Percentiles rank a stretch among this genome's conserved stretches.
Evolutionary conservation across 2,113 vertebrate genomes (phyloP).

Genomic region (Leuciscus idus): DNA sequence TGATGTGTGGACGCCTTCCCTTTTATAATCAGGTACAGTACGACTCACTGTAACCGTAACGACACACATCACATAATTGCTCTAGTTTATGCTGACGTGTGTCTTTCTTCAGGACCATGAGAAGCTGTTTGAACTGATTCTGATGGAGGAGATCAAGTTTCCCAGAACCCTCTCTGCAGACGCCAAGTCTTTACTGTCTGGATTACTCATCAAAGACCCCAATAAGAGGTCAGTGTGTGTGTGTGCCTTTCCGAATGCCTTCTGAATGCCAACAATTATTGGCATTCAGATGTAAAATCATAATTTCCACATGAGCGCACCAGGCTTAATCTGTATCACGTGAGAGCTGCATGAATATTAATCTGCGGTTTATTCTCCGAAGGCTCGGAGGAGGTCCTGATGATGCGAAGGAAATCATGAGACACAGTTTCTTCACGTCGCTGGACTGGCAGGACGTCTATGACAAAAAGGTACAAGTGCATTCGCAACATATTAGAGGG

Average conservation of each 20-base stretch:
- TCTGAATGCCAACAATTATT: no score
- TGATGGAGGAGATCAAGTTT: constrained; percentile 82
- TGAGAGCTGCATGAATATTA: neutral
- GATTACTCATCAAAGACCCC: constrained; percentile 80
- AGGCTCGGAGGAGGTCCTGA: constrained; percentile 94
- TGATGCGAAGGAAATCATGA: constrained; percentile 97
- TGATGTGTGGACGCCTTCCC: constrained; percentile 80
- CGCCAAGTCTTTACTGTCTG: constrained; percentile 79
- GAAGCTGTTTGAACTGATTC: constrained; percentile 80
- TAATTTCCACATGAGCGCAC: neutral
- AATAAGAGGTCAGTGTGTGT: constrained; percentile 72
- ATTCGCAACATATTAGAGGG: neutral
- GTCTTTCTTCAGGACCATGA: constrained; percentile 74
- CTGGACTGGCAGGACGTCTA: constrained; percentile 96
- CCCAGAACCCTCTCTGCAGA: constrained; percentile 77
- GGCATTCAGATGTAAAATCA: neutral
- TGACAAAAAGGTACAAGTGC: constrained; percentile 90
- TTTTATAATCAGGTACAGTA: constrained; percentile 74
- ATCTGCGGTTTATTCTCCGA: constrained; percentile 42
- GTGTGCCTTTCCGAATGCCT: no score
- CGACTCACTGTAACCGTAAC: neutral
- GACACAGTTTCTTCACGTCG: constrained; percentile 91
- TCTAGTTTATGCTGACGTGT: neutral
- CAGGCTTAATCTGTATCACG: neutral
- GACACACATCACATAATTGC: no score